Conservation (phyloP, 2,888 invertebrate species). For the Sesia bembeciformis region DNA sequence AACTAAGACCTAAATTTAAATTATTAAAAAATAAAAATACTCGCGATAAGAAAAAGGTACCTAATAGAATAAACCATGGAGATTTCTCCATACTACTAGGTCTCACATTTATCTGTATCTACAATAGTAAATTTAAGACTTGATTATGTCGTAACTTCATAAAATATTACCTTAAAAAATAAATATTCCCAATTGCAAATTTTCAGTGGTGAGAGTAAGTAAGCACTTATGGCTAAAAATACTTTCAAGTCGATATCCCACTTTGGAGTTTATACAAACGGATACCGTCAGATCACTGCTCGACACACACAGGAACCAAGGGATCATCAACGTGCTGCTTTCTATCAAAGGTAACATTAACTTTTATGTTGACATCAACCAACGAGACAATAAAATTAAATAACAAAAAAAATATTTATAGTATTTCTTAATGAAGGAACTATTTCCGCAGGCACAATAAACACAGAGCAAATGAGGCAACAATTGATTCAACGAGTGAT, state of each 20-base stretch:
- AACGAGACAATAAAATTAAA: not conserved
- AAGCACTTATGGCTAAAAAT: slow-evolving; percentile 73
- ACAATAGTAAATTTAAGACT: too few relatives aligned
- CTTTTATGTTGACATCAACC: too few relatives aligned
- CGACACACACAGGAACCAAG: slow-evolving; percentile 83
- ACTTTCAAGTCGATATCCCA: slow-evolving; percentile 73
- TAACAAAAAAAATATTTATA: too few relatives aligned
- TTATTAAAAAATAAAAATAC: too few relatives aligned
- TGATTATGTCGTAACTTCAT: too few relatives aligned
- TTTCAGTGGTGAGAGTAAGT: slow-evolving; percentile 70
- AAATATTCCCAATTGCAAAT: not conserved
- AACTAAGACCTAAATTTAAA: too few relatives aligned
- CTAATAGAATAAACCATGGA: too few relatives aligned
- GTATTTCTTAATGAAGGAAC: not conserved
- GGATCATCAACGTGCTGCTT: slow-evolving; percentile 80
- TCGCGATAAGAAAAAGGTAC: too few relatives aligned
- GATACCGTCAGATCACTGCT: slow-evolving; percentile 79
- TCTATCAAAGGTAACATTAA: slow-evolving; percentile 71
- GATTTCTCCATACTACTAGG: too few relatives aligned
- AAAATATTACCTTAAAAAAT: not conserved
- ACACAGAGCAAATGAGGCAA: slow-evolving; percentile 69
- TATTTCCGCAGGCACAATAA: slow-evolving; percentile 42
- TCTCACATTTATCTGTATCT: too few relatives aligned
- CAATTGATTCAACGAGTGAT: slow-evolving; percentile 62
- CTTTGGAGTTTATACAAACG: slow-evolving; percentile 74